phyloP scores from a whole-genome alignment of 2,888 invertebrate species.

The Argynnis bischoffii region DNA sequence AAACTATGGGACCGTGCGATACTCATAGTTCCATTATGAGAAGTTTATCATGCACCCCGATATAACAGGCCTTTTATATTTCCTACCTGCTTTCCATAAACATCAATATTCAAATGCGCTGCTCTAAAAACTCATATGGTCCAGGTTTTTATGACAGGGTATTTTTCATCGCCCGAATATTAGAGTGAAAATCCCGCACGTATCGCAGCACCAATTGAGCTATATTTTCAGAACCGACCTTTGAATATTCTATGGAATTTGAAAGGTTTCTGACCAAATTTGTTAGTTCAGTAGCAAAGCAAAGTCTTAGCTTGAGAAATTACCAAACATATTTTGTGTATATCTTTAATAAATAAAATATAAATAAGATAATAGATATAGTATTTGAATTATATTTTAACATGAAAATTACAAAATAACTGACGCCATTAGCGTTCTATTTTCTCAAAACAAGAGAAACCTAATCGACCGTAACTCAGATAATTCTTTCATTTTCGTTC shows the following conservation, averaged over 20 bases:
- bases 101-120: conserved; percentile 75
- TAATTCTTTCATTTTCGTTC: conserved; percentile 10
- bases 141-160: conserved; percentile 72
- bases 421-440: not conserved
- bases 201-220: conserved; percentile 67
- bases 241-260: conserved; percentile 75
- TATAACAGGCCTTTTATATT: conserved; percentile 50
- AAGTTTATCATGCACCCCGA: conserved; percentile 47
- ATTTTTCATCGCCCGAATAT: conserved; percentile 78
- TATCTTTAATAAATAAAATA: not conserved
- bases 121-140: conserved; percentile 72
- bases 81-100: conserved; percentile 62
- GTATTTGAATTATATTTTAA: not conserved
- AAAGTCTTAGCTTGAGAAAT: conserved; percentile 6
- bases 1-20: conserved; percentile 15
- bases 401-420: not conserved
- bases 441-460: conserved; percentile 11
- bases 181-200: conserved; percentile 69
- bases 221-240: conserved; percentile 72
- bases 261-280: conserved; percentile 59
- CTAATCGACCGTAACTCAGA: conserved; percentile 10
- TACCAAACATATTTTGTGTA: not conserved
- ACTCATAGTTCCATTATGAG: conserved; percentile 47
- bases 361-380: not conserved
- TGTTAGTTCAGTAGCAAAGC: conserved; percentile 46